Conservation (phyloP, 2,113 vertebrate genomes). For the Perccottus glenii region DNA sequence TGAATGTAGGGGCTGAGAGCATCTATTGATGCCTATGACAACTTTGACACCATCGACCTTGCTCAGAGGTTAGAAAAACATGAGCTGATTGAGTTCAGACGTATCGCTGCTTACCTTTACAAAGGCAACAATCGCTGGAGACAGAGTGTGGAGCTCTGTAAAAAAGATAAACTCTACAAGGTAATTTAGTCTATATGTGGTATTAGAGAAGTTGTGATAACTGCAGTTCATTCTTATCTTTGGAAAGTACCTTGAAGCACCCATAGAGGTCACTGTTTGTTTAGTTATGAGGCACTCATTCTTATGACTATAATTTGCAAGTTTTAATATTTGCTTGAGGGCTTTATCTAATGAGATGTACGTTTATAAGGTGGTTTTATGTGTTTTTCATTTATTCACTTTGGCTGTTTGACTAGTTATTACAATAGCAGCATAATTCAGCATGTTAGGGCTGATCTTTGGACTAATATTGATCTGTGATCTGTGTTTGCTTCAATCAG, state of each 20-base stretch:
- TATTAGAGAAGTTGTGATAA: too few relatives aligned
- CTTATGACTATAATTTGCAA: too few relatives aligned
- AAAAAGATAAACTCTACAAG: conserved; percentile 92
- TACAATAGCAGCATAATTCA: too few relatives aligned
- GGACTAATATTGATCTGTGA: neutral
- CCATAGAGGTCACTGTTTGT: conserved; percentile 34
- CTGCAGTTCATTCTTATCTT: neutral
- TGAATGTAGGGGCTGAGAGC: conserved; percentile 84
- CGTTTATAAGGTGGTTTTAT: too few relatives aligned
- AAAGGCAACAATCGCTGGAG: conserved; percentile 91
- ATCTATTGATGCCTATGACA: conserved; percentile 90
- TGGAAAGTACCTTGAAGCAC: neutral
- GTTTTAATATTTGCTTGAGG: too few relatives aligned
- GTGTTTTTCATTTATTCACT: too few relatives aligned
- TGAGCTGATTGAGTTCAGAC: conserved; percentile 89
- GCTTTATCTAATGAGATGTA: too few relatives aligned
- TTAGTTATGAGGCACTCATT: neutral
- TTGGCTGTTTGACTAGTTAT: too few relatives aligned
- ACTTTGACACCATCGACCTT: conserved; percentile 88
- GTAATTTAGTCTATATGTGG: conserved; percentile 53
- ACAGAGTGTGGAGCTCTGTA: conserved; percentile 93
- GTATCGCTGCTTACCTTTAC: conserved; percentile 89
- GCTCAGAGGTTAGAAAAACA: conserved; percentile 90
- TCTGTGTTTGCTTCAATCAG: conserved; percentile 58
- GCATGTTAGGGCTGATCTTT: neutral